Conservation (phyloP, 2,888 invertebrate genomes). For the Clostera curtula region DNA sequence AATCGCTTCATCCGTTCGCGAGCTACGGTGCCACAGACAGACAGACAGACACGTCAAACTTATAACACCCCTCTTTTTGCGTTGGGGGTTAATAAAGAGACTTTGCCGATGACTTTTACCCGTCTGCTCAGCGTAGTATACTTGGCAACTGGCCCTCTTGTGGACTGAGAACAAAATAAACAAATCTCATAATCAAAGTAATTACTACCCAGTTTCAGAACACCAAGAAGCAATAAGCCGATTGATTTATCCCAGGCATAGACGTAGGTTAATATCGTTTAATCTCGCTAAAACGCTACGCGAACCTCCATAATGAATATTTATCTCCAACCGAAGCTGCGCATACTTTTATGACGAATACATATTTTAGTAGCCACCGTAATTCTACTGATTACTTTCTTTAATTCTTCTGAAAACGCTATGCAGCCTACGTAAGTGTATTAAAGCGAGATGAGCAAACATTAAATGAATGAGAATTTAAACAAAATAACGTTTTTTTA, state of each 20-base stretch:
- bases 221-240: constrained; percentile 28
- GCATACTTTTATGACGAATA: constrained; percentile 73
- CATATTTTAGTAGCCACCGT: constrained; percentile 72
- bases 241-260: constrained; percentile 61
- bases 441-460: constrained; percentile 56
- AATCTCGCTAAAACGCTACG: constrained; percentile 71
- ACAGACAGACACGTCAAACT: too few species aligned
- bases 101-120: too few species aligned
- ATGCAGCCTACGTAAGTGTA: constrained; percentile 47
- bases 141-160: too few species aligned
- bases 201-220: constrained; percentile 7
- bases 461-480: constrained; percentile 49
- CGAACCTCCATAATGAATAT: constrained; percentile 73
- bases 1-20: too few species aligned
- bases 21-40: too few species aligned
- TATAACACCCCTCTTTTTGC: too few species aligned
- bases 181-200: constrained; percentile 13
- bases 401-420: constrained; percentile 67
- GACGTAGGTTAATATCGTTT: constrained; percentile 61
- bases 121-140: too few species aligned
- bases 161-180: constrained; percentile 7
- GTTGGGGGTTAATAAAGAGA: too few species aligned
- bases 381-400: constrained; percentile 73
- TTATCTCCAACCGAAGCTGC: constrained; percentile 66
- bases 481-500: constrained; percentile 30